Evolutionary conservation across 1,140 invertebrate genomes (phyloP).

Genomic region (Eueides isabella): DNA sequence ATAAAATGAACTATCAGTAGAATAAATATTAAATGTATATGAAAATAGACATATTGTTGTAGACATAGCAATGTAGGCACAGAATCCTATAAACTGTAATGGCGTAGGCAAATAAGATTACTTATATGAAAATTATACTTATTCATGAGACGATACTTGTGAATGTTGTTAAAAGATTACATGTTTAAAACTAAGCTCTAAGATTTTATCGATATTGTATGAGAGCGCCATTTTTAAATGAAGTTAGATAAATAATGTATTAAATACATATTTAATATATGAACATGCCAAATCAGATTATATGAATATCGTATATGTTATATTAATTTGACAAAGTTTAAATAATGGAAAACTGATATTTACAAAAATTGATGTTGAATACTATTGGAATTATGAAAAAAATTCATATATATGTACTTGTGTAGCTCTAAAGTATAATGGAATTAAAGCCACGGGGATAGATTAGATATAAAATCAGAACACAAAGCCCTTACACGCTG

Average conservation of each 20-base stretch:
- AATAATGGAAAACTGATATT: background rate
- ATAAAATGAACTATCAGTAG: slow-evolving; percentile 20
- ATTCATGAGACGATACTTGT: background rate
- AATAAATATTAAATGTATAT: slow-evolving; percentile 10
- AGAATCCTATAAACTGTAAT: background rate
- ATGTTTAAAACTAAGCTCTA: slow-evolving; percentile 1
- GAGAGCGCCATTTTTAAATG: background rate
- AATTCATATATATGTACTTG: no score
- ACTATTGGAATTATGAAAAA: no score
- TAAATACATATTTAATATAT: background rate
- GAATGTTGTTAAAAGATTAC: background rate
- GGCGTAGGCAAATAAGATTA: background rate
- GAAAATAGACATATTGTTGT: background rate
- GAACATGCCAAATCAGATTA: slow-evolving; percentile 6
- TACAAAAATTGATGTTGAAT: background rate
- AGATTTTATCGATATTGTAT: background rate
- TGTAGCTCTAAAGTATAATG: background rate
- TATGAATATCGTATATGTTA: background rate
- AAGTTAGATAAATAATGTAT: background rate
- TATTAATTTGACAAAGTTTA: background rate
- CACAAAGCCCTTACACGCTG: background rate
- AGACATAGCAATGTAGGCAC: background rate
- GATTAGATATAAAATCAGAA: background rate
- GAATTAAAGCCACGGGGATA: background rate
- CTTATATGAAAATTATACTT: background rate